Evolutionary conservation across 2,113 vertebrate species (phyloP).

Genomic region (Ochotona princeps): DNA sequence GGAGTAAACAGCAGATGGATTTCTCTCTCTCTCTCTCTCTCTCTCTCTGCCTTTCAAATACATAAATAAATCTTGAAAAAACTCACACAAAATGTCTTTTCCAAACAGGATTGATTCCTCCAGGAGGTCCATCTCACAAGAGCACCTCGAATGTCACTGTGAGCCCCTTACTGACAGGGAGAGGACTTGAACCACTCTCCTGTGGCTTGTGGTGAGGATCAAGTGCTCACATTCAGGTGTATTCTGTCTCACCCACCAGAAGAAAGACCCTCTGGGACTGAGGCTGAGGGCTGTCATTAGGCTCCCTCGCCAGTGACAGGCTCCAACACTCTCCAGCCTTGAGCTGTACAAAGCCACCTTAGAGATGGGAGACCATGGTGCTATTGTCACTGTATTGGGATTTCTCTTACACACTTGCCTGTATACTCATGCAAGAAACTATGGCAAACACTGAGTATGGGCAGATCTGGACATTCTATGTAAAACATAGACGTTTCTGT

Average conservation of each 20-base stretch:
- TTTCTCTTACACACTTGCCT: neutral
- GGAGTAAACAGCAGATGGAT: too few species aligned
- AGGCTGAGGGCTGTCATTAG: neutral
- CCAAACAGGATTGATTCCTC: neutral
- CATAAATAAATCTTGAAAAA: too few species aligned
- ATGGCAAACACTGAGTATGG: neutral
- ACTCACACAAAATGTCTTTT: neutral
- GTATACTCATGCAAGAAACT: neutral
- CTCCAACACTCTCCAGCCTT: neutral
- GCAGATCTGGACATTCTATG: neutral
- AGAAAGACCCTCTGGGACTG: neutral
- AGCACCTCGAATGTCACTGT: neutral
- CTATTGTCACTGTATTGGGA: neutral
- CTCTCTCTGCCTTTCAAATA: too few species aligned
- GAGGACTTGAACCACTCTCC: neutral
- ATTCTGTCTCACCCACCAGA: neutral
- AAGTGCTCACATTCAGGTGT: neutral
- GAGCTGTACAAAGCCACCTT: neutral
- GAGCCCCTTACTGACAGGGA: neutral
- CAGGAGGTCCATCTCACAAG: neutral
- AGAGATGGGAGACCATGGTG: neutral
- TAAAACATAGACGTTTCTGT: neutral
- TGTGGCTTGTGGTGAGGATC: neutral
- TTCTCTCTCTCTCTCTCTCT: too few species aligned
- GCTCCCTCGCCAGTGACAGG: neutral